Evolutionary conservation across 2,888 invertebrate species (phyloP), one percentile per base, ranked within the genome.

Genomic region (Drosophila cognata): DNA sequence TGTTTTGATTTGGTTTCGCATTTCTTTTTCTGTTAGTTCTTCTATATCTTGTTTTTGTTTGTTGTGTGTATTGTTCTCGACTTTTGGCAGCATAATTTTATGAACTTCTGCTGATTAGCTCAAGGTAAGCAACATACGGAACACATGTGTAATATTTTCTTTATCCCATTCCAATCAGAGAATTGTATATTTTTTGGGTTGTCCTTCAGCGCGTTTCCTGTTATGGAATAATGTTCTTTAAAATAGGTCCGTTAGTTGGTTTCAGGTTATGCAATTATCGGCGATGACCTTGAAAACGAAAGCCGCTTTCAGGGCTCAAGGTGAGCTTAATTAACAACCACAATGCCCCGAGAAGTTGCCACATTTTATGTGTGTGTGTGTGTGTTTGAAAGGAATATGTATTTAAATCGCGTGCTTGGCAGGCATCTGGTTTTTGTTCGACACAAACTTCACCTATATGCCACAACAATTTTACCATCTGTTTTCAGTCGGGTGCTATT

Each of bases 251-350:
- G 55, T 51, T 52, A 53, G 66, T 35, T 25, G 38, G 71, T 81
- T 46, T 46, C 4, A 16, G 25, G 63, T 69, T 67, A 71, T 62
- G 38, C 75, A 83, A 80, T 79, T 86, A 91, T 90, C 87, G 78
- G 43, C 60, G 77, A 75, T 78, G 88, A 82, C 88, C 91, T 90
- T 90, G 74, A 74, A 68, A 72, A 58, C 58, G 53, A 76, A 69
- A 78, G 73, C 63, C 71, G 71, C 77, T 64, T 58, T 64, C 62
- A 46, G 35, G 41, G 66, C 71, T 59, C 81, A 90, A 91, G 89
- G 91, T 79, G 56, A 79, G 75, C 74, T 76, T 91, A 89, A 91
- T 91, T 92, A 92, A 77, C 85, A 61, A 65, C 63, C 73, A 60
- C 71, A 82, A 59, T 60, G 51, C 64, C 57, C 62, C 76, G 68